Conservation (phyloP, 2,113 vertebrate species). For the Aphyosemion australe region DNA sequence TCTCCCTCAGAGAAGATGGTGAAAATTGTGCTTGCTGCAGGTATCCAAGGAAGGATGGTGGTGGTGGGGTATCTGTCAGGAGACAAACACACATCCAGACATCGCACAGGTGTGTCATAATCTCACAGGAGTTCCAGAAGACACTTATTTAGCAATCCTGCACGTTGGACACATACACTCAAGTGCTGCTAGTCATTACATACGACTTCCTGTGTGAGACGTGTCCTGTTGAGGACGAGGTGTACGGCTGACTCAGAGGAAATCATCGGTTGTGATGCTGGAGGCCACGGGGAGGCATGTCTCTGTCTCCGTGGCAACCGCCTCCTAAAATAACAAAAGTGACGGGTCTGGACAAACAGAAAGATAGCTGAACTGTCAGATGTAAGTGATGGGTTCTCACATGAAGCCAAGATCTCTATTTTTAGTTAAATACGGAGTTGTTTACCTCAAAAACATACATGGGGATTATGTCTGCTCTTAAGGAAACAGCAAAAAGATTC, state of each 20-base stretch:
- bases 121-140: conserved; percentile 51
- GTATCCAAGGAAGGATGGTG: conserved; percentile 16
- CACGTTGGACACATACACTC: conserved; percentile 26
- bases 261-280: conserved; percentile 23
- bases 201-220: conserved; percentile 50
- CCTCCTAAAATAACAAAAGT: conserved; percentile 15
- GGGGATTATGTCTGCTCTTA: no score
- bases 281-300: conserved; percentile 2
- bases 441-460: no score
- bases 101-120: conserved; percentile 69
- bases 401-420: not conserved
- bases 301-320: conserved; percentile 58
- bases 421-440: no score
- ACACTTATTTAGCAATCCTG: conserved; percentile 37
- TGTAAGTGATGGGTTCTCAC: not conserved
- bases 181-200: conserved; percentile 34
- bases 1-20: conserved; percentile 44
- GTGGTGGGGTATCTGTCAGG: conserved; percentile 1
- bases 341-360: conserved; percentile 28
- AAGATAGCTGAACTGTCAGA: conserved; percentile 3
- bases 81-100: conserved; percentile 26
- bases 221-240: conserved; percentile 46
- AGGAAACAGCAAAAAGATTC: no score
- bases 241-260: conserved; percentile 59
- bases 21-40: conserved; percentile 69